Conservation (phyloP, 2,888 invertebrate species). For the Aphodius sticticus region DNA sequence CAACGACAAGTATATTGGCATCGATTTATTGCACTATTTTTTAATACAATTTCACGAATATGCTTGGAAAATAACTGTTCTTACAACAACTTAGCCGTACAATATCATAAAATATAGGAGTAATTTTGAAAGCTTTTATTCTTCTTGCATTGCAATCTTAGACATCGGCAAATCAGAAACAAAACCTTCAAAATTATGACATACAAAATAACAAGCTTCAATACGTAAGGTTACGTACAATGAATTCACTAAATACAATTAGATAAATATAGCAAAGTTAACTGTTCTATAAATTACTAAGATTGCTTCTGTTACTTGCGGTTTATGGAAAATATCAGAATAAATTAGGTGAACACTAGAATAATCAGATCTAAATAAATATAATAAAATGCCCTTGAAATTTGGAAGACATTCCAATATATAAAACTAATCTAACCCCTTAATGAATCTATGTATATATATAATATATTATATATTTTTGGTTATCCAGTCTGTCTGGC, state of each 20-base stretch:
- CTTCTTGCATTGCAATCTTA: background rate
- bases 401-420: slow-evolving; percentile 45
- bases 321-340: slow-evolving; percentile 23
- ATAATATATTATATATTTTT: slow-evolving; percentile 41
- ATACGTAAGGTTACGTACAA: slow-evolving; percentile 38
- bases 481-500: slow-evolving; percentile 55
- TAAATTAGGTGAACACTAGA: slow-evolving; percentile 29
- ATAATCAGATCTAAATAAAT: slow-evolving; percentile 41
- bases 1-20: slow-evolving; percentile 49
- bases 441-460: slow-evolving; percentile 35
- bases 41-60: slow-evolving; percentile 51
- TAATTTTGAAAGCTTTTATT: slow-evolving; percentile 43
- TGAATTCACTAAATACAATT: slow-evolving; percentile 38
- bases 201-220: slow-evolving; percentile 34
- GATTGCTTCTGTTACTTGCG: slow-evolving; percentile 26
- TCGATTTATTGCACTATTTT: slow-evolving; percentile 59
- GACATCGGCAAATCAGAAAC: background rate
- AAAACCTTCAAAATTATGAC: slow-evolving; percentile 40
- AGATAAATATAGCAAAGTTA: slow-evolving; percentile 32
- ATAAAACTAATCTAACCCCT: slow-evolving; percentile 42
- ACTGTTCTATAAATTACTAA: slow-evolving; percentile 35
- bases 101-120: slow-evolving; percentile 28
- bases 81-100: slow-evolving; percentile 50
- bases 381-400: slow-evolving; percentile 41
- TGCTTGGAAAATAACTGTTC: slow-evolving; percentile 64